Percentiles rank a stretch among this genome's conserved stretches.
Conservation (phyloP, 2,113 vertebrate species). For the Saccopteryx bilineata region DNA sequence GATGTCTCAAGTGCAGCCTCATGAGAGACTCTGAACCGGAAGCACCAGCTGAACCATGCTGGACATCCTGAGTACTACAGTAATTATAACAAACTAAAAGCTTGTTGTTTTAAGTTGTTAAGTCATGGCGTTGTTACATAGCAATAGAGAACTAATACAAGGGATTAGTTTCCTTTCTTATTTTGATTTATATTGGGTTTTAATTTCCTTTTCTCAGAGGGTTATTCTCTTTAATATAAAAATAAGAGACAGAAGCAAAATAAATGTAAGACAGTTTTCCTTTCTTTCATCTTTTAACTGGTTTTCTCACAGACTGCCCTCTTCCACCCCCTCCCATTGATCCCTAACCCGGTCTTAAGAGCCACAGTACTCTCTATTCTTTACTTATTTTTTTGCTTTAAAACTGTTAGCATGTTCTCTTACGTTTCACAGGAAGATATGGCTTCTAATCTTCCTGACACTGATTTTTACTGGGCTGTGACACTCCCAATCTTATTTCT, state of each 20-base stretch:
- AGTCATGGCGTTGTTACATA: background rate
- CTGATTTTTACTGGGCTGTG: background rate
- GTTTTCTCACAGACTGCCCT: background rate
- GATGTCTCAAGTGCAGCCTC: background rate
- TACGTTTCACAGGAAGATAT: background rate
- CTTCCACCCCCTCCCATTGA: background rate
- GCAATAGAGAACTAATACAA: background rate
- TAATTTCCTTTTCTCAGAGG: background rate
- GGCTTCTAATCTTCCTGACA: background rate
- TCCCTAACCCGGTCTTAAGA: background rate
- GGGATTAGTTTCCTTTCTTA: background rate
- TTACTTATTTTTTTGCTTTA: background rate
- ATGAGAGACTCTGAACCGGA: background rate
- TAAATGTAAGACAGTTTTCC: background rate
- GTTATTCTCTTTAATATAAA: background rate
- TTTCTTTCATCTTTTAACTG: background rate
- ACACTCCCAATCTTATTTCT: background rate
- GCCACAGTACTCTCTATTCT: background rate
- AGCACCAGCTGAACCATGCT: background rate
- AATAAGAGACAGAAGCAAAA: background rate
- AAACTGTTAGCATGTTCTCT: background rate
- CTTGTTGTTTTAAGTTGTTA: background rate
- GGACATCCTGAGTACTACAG: background rate
- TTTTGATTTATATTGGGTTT: background rate
- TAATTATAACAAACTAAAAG: background rate